These are phyloP conservation scores for Notothenia coriiceps DNA, from an alignment of 2,113 vertebrate species.

Conservation along the genomic window DNA sequence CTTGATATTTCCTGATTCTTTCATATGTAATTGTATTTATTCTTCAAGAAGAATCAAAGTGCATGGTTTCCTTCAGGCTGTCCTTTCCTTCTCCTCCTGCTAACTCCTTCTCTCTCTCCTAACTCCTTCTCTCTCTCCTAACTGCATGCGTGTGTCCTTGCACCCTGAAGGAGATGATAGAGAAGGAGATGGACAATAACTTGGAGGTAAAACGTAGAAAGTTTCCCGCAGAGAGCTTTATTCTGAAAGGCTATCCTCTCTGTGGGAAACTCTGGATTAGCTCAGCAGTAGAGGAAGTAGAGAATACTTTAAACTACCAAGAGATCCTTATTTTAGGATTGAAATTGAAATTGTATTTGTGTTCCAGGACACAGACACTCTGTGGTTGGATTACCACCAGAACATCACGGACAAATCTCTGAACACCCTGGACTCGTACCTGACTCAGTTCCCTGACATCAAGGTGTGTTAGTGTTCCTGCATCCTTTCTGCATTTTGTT, in stretches of 20 bases:
- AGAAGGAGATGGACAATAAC: slow-evolving; percentile 84
- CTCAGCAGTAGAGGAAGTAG: slow-evolving; percentile 19
- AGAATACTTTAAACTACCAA: no score
- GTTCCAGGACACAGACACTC: slow-evolving; percentile 92
- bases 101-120: slow-evolving; percentile 35
- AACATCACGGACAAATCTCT: slow-evolving; percentile 92
- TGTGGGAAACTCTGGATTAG: neutral
- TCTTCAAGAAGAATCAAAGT: neutral
- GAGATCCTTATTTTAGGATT: no score
- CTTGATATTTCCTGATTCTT: no score
- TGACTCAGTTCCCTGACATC: slow-evolving; percentile 95
- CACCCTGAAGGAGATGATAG: slow-evolving; percentile 82
- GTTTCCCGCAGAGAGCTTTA: slow-evolving; percentile 9
- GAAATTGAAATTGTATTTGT: slow-evolving; percentile 1
- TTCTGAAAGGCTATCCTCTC: no score
- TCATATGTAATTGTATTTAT: no score
- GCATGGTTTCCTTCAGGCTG: neutral
- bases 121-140: slow-evolving; percentile 32
- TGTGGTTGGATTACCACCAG: slow-evolving; percentile 96
- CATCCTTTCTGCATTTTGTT: no score
- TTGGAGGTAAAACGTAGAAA: slow-evolving; percentile 78
- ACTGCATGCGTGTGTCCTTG: slow-evolving; percentile 67
- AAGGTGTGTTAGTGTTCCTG: slow-evolving; percentile 83
- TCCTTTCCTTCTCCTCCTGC: slow-evolving; percentile 14
- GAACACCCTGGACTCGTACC: slow-evolving; percentile 91